Percentiles rank a stretch among this genome's conserved stretches.
Evolutionary conservation across 2,113 vertebrate genomes (phyloP).

Genomic region (Gymnorhina tibicen): DNA sequence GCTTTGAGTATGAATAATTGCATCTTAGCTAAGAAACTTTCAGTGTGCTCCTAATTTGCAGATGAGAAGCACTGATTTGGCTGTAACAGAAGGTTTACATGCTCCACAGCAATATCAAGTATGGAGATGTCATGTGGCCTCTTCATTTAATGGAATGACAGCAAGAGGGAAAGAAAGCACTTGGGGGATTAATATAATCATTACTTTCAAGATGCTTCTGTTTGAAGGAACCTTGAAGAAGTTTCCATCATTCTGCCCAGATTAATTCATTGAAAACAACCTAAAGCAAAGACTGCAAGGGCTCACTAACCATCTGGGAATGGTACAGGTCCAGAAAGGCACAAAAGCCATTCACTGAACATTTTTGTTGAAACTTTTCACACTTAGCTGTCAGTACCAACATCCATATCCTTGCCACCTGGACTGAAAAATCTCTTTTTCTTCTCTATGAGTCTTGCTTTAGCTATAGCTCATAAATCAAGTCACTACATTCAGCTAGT

Average conservation of each 20-base stretch:
- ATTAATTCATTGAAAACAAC: background rate
- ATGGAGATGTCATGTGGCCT: background rate
- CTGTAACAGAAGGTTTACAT: background rate
- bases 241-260: background rate
- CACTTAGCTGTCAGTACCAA: background rate
- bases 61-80: background rate
- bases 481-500: background rate
- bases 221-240: constrained; percentile 6
- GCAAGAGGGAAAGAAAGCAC: background rate
- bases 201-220: background rate
- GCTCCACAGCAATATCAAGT: background rate
- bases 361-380: background rate
- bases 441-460: background rate
- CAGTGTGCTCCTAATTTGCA: background rate
- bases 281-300: background rate
- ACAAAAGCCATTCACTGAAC: background rate
- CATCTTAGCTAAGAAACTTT: background rate
- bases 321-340: background rate
- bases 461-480: background rate
- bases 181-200: background rate
- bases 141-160: background rate
- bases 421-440: background rate
- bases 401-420: background rate
- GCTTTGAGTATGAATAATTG: background rate
- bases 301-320: background rate